Base-by-base conservation (phyloP, 2,113 vertebrate species). In the Xenopus laevis region DNA sequence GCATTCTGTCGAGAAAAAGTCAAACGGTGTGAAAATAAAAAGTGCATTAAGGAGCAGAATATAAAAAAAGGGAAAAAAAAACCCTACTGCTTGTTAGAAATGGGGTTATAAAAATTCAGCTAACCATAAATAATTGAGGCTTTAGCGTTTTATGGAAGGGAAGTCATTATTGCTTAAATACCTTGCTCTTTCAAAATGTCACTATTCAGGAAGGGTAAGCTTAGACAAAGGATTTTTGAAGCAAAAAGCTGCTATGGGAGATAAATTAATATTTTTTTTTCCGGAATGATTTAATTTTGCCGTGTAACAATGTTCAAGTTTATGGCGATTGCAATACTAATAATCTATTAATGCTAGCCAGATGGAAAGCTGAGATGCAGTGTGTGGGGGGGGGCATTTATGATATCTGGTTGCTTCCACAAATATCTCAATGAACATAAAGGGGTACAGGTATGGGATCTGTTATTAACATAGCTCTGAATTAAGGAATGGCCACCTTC, bases 131-230 rank as follows among this genome's bases (percentile, higher is more conserved):
- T 77, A 77, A 77, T 77, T 77, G 74, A 77, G 61, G 74, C 74
- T 64, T 77, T 77, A 77, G 67, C 50, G 66, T 69, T 77, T 77
- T 77, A 77, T 77, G 74, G 60, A 67, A 69, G 70, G 74, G 67
- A 77, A 77, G 74, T 77, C 67, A 77, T 77, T 77, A 77, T 77
- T 68, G 74, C 74, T 77, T 77, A 77, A 77, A 77, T 77, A 77
- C 74, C 74, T 77, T 77, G 74, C 74, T 77, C 74, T 77, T 77
- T 77, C 66, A 64, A 77, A 77, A 77, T 77, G 74, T 77, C 74
- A 77, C 59, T 69, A 77, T 77, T 70, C 74, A 77, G 68, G 74
- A 77, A 77, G 66, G 67, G 74, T 77, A 77, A 77, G 74, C 74
- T 64, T 55, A 70, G 74, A 77, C 74, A 70, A 68, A 77, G 60